phyloP scores from a whole-genome alignment of 35 echinoderm and acorn worm species.

The Eucidaris tribuloides region DNA sequence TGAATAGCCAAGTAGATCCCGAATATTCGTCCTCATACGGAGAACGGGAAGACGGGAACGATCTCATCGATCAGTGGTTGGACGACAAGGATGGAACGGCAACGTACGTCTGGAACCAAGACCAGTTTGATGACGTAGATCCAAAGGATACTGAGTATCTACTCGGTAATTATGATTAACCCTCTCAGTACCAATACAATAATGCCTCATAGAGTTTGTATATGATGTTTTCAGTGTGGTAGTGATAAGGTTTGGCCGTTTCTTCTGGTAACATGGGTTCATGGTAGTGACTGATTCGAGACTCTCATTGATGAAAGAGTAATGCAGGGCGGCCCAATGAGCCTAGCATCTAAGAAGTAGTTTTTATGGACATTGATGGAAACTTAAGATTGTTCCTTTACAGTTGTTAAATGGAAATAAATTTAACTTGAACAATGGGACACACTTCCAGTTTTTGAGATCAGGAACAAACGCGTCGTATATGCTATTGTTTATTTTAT shows the following conservation, averaged over 20 bases:
- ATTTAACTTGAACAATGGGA: too few relatives aligned
- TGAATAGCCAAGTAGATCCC: not conserved
- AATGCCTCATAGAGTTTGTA: too few relatives aligned
- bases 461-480: too few relatives aligned
- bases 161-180: conserved; percentile 36
- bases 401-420: too few relatives aligned
- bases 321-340: too few relatives aligned
- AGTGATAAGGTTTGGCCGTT: not conserved
- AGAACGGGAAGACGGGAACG: conserved; percentile 37
- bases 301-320: not conserved
- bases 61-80: conserved; percentile 59
- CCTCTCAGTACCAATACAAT: too few relatives aligned
- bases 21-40: conserved; percentile 9
- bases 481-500: too few relatives aligned
- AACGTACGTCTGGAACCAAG: conserved; percentile 54
- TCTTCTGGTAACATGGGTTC: not conserved
- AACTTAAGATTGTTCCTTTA: too few relatives aligned
- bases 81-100: not conserved
- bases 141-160: conserved; percentile 30
- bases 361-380: too few relatives aligned
- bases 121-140: conserved; percentile 40
- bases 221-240: not conserved
- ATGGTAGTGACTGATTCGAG: not conserved
- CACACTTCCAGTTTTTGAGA: too few relatives aligned
- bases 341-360: too few relatives aligned